These are phyloP conservation scores for Onychostoma macrolepis DNA, from an alignment of 2,113 vertebrate genomes.

Conservation along the genomic window DNA sequence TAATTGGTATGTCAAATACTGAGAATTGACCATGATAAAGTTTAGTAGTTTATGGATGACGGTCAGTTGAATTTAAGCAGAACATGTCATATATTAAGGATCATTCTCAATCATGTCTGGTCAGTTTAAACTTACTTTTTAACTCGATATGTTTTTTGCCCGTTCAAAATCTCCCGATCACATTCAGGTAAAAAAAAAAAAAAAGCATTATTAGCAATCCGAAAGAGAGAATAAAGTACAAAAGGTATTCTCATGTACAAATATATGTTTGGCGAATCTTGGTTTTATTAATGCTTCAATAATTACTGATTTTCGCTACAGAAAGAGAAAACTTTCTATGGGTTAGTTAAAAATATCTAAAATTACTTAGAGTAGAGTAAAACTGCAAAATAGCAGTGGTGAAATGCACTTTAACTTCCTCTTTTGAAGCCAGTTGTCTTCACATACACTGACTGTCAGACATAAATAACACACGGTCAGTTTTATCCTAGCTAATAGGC, in stretches of 20 bases:
- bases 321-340: not conserved
- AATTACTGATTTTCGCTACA: not conserved
- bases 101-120: not conserved
- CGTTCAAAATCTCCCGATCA: not conserved
- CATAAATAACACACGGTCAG: not conserved
- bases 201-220: not conserved
- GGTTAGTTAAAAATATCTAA: not conserved
- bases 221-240: not conserved
- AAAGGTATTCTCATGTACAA: not conserved
- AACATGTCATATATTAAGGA: constrained; percentile 1
- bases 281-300: not conserved
- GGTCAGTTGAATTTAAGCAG: not conserved
- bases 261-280: not conserved
- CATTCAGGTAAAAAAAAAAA: not conserved
- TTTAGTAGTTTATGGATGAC: not conserved
- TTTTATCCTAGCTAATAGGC: not conserved
- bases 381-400: not conserved
- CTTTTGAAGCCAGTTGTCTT: not conserved
- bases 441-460: not conserved
- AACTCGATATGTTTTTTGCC: too few relatives aligned
- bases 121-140: not conserved
- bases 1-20: not conserved
- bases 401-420: constrained; percentile 12
- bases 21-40: not conserved
- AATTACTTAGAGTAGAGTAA: not conserved